Conservation (phyloP, 53 echinoderm and acorn worm genomes). For the Echinometra lucunter region DNA sequence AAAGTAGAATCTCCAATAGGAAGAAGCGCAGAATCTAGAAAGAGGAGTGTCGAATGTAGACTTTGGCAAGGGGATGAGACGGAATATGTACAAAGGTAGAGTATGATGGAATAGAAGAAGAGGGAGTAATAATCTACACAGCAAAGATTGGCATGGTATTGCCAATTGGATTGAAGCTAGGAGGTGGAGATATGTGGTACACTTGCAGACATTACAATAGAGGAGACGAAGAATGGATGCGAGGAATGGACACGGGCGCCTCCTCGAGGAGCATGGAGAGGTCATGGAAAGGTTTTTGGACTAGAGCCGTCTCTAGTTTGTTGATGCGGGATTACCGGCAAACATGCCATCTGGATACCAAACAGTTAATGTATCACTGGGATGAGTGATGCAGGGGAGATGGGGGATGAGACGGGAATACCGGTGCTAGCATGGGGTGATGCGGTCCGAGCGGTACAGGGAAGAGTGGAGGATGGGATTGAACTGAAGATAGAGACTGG, state of each 20-base stretch:
- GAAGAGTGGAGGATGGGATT: neutral
- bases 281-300: constrained; percentile 57
- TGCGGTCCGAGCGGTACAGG: neutral
- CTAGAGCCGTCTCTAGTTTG: constrained; percentile 60
- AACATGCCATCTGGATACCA: constrained; percentile 66
- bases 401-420: constrained; percentile 6
- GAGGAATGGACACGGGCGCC: constrained; percentile 29
- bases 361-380: constrained; percentile 43
- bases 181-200: neutral
- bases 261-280: neutral
- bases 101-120: neutral
- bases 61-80: neutral
- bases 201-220: neutral
- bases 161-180: too few relatives aligned
- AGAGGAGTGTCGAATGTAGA: too few relatives aligned
- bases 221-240: constrained; percentile 47
- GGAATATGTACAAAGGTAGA: neutral
- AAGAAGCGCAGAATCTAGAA: neutral
- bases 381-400: constrained; percentile 55
- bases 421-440: neutral
- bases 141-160: neutral
- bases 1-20: neutral
- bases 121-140: neutral
- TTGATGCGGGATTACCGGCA: constrained; percentile 59
- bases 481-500: neutral